Conservation (phyloP, 2,888 invertebrate species). For the Gymnoscelis rufifasciata region DNA sequence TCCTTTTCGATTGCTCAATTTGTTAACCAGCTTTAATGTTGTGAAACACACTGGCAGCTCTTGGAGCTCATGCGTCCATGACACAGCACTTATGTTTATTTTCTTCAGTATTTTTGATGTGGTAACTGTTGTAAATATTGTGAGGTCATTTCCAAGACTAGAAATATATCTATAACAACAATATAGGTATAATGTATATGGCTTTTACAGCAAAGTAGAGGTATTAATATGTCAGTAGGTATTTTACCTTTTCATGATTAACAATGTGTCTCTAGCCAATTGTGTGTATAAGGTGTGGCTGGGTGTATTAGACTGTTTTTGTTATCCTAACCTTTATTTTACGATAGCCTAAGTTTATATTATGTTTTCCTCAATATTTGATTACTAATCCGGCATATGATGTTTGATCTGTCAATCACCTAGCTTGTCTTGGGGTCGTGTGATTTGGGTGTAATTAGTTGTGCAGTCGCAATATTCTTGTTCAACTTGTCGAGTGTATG, state of each 20-base stretch:
- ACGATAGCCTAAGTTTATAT: conserved; percentile 13
- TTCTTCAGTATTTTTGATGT: too few species aligned
- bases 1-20: too few species aligned
- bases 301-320: conserved; percentile 10
- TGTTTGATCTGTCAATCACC: conserved; percentile 6
- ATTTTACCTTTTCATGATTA: background rate
- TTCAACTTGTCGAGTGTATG: conserved; percentile 1
- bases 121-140: too few species aligned
- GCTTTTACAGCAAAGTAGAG: background rate
- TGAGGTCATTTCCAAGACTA: too few species aligned
- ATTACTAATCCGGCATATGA: conserved; percentile 10
- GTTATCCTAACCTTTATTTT: conserved; percentile 14
- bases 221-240: background rate
- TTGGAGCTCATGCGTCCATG: too few species aligned
- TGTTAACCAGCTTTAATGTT: too few species aligned
- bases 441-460: conserved; percentile 10
- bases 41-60: too few species aligned
- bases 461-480: conserved; percentile 8
- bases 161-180: too few species aligned
- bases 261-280: background rate
- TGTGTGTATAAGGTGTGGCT: background rate
- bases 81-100: too few species aligned
- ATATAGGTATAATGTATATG: too few species aligned
- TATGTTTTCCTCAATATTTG: conserved; percentile 12
- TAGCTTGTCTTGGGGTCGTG: conserved; percentile 10